These are phyloP conservation scores for Drosophila kokeensis DNA, from an alignment of 2,888 invertebrate genomes.

Conservation along the genomic window DNA sequence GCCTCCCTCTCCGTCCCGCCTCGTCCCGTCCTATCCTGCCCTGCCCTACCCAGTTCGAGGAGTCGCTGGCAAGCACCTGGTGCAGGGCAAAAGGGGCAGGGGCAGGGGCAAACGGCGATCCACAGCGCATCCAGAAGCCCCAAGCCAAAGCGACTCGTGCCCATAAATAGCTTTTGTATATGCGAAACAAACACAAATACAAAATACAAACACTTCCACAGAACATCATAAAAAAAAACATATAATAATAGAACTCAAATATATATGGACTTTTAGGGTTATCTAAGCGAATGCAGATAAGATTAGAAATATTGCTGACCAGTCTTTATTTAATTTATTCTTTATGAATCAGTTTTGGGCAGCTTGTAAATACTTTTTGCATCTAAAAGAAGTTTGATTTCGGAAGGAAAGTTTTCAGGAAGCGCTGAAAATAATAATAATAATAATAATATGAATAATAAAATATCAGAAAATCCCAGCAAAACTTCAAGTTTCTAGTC, in stretches of 20 bases:
- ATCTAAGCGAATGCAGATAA: not conserved
- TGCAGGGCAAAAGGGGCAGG: not conserved
- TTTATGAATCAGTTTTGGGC: not conserved
- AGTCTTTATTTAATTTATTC: not conserved
- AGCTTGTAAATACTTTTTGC: not conserved
- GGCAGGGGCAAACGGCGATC: conserved; percentile 3
- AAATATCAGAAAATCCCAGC: not conserved
- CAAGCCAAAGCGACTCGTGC: conserved; percentile 36
- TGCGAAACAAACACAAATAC: not conserved
- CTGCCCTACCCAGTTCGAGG: conserved; percentile 9
- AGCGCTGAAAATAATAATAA: not conserved
- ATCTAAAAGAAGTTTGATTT: not conserved
- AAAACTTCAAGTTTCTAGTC: not conserved
- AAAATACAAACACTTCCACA: not conserved
- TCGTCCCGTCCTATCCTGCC: not conserved
- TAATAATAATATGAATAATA: not conserved
- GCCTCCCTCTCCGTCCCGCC: conserved; percentile 18
- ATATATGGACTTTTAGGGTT: not conserved
- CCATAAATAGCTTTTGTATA: conserved; percentile 13
- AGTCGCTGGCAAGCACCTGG: conserved; percentile 11
- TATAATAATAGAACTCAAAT: not conserved
- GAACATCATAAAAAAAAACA: not conserved
- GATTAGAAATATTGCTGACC: not conserved
- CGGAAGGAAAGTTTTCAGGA: not conserved
- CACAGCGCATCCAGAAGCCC: conserved; percentile 13